phyloP scores from a whole-genome alignment of 2,888 invertebrate genomes.

The Ennomos erosarius region DNA sequence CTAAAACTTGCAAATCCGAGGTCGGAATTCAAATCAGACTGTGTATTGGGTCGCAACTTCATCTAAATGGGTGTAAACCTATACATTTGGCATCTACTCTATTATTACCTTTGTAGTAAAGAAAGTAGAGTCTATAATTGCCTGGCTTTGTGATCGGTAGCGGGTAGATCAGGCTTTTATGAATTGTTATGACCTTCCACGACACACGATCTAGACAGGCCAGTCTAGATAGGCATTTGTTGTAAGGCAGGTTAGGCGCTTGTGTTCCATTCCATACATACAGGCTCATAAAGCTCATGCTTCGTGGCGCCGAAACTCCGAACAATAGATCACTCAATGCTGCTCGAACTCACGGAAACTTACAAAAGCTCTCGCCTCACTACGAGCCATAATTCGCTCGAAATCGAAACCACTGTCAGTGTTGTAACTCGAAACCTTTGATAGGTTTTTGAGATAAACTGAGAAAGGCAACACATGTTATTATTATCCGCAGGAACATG shows the following conservation, averaged over 20 bases:
- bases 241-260: slow-evolving; percentile 16
- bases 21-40: slow-evolving; percentile 53
- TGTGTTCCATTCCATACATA: neutral
- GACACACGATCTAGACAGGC: slow-evolving; percentile 64
- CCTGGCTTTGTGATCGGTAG: slow-evolving; percentile 15
- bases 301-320: slow-evolving; percentile 56
- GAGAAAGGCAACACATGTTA: neutral
- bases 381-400: slow-evolving; percentile 47
- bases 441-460: slow-evolving; percentile 16
- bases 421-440: slow-evolving; percentile 50
- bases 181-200: slow-evolving; percentile 56
- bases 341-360: slow-evolving; percentile 73
- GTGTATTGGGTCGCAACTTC: slow-evolving; percentile 34
- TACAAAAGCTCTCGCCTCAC: slow-evolving; percentile 68
- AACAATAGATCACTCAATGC: slow-evolving; percentile 78
- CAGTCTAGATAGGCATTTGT: slow-evolving; percentile 33
- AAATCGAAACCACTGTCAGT: slow-evolving; percentile 28
- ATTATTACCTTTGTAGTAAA: slow-evolving; percentile 37
- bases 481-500: too few relatives aligned
- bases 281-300: slow-evolving; percentile 37
- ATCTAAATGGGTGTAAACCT: slow-evolving; percentile 37
- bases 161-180: slow-evolving; percentile 28
- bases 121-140: slow-evolving; percentile 38
- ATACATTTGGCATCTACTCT: slow-evolving; percentile 38
- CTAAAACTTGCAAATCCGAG: slow-evolving; percentile 50